These are phyloP conservation scores for Arenaria interpres DNA, from an alignment of 2,113 vertebrate species.

Conservation along the genomic window DNA sequence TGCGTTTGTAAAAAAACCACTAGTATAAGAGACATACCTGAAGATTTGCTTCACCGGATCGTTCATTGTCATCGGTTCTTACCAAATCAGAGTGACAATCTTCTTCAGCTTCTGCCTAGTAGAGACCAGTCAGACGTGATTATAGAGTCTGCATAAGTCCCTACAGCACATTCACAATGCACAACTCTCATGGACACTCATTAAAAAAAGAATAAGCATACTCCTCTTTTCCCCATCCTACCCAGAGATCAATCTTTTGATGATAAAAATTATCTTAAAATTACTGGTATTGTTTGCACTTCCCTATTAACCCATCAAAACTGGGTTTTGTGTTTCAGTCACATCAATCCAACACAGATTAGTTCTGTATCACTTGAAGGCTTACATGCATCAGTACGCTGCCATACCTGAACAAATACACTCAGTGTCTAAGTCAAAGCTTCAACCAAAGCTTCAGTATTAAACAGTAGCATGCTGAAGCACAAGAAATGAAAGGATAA, in stretches of 20 bases:
- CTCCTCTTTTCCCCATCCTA: neutral
- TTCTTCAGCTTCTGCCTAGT: conserved; percentile 90
- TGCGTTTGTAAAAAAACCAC: neutral
- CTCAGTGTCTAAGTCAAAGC: neutral
- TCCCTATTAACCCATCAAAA: neutral
- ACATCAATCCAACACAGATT: neutral
- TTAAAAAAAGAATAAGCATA: neutral
- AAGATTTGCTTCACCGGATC: conserved; percentile 85
- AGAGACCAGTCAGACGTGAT: neutral
- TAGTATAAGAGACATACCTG: conserved; percentile 72
- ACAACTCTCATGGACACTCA: neutral
- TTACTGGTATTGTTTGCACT: neutral
- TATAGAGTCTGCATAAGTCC: neutral
- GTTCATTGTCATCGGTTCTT: conserved; percentile 83
- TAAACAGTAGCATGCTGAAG: neutral
- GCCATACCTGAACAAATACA: neutral
- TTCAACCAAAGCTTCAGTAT: neutral
- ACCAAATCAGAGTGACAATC: conserved; percentile 81
- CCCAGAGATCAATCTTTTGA: neutral
- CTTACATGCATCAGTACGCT: neutral
- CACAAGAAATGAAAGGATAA: neutral
- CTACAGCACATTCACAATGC: neutral
- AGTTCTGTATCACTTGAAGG: neutral
- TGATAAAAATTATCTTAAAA: neutral
- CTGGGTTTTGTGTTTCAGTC: neutral